Conservation (phyloP, 1,140 invertebrate genomes). For the Conus betulinus region DNA sequence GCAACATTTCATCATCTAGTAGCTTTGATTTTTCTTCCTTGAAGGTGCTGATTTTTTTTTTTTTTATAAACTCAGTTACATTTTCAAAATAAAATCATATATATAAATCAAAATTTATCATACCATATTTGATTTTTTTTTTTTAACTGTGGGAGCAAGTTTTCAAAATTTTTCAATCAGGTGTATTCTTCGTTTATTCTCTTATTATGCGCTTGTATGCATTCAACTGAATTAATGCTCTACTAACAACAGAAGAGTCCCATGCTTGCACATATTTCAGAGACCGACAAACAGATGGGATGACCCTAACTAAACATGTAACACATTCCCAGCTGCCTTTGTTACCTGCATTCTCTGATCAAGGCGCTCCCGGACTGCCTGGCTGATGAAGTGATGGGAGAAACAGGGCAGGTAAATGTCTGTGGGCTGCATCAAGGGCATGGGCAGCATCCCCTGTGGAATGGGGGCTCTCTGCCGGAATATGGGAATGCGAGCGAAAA, state of each 20-base stretch:
- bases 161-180: too few relatives aligned
- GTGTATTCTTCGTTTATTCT: too few relatives aligned
- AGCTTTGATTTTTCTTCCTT: too few relatives aligned
- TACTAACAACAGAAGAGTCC: neutral
- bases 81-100: too few relatives aligned
- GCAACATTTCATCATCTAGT: too few relatives aligned
- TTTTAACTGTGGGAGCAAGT: too few relatives aligned
- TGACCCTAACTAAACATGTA: neutral
- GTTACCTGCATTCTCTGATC: conserved; percentile 35
- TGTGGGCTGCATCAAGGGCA: conserved; percentile 61
- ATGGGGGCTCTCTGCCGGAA: conserved; percentile 29
- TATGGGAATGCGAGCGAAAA: conserved; percentile 20
- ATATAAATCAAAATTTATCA: too few relatives aligned
- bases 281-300: neutral
- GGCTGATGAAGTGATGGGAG: conserved; percentile 63
- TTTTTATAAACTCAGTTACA: too few relatives aligned
- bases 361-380: conserved; percentile 43
- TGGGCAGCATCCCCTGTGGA: conserved; percentile 37
- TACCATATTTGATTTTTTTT: too few relatives aligned
- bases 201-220: too few relatives aligned
- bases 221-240: too few relatives aligned
- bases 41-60: too few relatives aligned
- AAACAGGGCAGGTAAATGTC: conserved; percentile 84
- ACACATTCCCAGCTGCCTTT: neutral
- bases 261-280: neutral